Conservation (phyloP, 2,113 vertebrate species). For the Herpetotheres cachinnans region DNA sequence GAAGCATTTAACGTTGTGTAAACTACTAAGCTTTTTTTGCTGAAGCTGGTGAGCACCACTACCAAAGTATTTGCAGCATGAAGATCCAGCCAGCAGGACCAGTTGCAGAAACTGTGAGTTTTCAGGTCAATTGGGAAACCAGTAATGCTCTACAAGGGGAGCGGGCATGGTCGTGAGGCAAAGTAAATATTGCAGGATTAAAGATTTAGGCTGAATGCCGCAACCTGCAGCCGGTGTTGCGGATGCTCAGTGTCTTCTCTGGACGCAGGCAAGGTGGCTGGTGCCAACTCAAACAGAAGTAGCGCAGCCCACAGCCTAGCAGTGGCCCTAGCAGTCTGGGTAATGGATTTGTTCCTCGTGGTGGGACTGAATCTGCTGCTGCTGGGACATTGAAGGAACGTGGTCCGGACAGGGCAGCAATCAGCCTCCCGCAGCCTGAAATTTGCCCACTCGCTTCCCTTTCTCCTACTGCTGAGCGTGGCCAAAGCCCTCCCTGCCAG, state of each 20-base stretch:
- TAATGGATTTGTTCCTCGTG: background rate
- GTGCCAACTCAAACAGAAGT: background rate
- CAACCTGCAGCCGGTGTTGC: background rate
- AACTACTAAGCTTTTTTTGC: accelerated
- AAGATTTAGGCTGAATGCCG: background rate
- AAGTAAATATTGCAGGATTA: background rate
- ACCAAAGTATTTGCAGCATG: accelerated
- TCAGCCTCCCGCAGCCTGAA: constrained; percentile 33
- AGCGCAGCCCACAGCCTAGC: background rate
- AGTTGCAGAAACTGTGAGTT: background rate
- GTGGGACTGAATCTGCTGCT: accelerated
- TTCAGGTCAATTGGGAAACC: background rate
- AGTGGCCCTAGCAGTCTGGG: background rate
- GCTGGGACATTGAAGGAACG: background rate
- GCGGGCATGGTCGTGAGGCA: background rate
- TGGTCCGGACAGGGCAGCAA: background rate
- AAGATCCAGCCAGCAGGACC: background rate
- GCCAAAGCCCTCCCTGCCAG: background rate
- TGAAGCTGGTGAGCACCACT: background rate
- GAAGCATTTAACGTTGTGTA: accelerated
- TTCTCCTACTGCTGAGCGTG: background rate
- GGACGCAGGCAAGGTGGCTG: background rate
- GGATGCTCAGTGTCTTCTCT: background rate
- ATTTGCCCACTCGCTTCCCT: background rate
- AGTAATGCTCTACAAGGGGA: background rate